A percentile compares a stretch with the other conserved stretches of the same genome.
Conservation (phyloP, 2,797 vertebrate genomes). For the Ptychobarbus kaznakovi region DNA sequence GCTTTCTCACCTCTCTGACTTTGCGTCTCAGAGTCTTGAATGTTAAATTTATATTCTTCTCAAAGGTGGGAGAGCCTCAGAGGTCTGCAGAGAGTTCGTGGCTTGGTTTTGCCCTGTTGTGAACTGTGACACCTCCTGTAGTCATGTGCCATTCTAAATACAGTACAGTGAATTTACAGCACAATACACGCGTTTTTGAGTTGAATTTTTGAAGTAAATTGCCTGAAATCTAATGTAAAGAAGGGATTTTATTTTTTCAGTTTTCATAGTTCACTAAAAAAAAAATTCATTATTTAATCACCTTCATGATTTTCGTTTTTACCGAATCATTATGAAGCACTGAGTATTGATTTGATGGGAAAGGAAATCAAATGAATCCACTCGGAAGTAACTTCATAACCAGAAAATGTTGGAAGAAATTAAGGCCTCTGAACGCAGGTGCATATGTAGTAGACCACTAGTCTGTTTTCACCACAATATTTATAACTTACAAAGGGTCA, state of each 20-base stretch:
- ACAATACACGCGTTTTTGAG: not conserved
- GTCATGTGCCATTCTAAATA: slow-evolving; percentile 18
- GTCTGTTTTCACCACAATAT: not conserved
- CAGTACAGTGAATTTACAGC: not conserved
- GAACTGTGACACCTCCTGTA: slow-evolving; percentile 9
- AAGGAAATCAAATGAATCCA: not conserved
- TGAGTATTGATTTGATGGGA: not conserved
- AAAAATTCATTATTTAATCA: not conserved
- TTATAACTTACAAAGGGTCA: not conserved
- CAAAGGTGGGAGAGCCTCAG: not conserved
- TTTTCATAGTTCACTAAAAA: not conserved
- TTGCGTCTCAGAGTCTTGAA: too few species aligned
- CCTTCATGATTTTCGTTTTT: not conserved
- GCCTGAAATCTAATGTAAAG: not conserved
- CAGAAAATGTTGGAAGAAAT: slow-evolving; percentile 6
- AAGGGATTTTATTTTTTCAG: not conserved
- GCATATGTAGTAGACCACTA: not conserved
- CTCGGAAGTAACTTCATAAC: not conserved
- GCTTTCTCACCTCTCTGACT: slow-evolving; percentile 43
- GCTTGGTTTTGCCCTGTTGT: slow-evolving; percentile 3
- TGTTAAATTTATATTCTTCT: slow-evolving; percentile 22
- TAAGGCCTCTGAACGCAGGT: not conserved
- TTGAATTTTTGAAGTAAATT: not conserved
- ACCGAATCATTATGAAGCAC: not conserved
- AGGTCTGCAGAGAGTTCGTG: slow-evolving; percentile 1